phyloP scores from a whole-genome alignment of 2,113 vertebrate genomes.

The Danio rerio region DNA sequence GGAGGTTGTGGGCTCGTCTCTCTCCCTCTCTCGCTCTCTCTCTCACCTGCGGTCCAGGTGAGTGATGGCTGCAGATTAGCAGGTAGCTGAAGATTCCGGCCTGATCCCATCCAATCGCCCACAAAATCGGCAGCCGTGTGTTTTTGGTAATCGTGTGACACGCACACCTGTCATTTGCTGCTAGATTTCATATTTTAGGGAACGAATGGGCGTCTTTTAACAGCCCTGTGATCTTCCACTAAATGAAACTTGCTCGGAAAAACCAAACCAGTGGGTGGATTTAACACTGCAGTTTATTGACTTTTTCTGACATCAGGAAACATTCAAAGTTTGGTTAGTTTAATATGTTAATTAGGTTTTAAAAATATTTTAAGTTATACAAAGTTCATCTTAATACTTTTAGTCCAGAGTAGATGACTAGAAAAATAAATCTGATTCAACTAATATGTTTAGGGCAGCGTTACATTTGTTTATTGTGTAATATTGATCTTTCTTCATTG shows the following conservation, averaged over 20 bases:
- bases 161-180: slow-evolving; percentile 20
- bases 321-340: background rate
- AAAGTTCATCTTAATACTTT: no score
- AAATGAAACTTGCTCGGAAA: slow-evolving; percentile 51
- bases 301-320: background rate
- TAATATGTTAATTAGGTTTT: no score
- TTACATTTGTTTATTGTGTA: no score
- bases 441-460: no score
- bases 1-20: slow-evolving; percentile 57
- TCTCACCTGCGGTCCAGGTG: slow-evolving; percentile 37
- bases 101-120: slow-evolving; percentile 18
- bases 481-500: no score
- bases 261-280: background rate
- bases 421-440: no score
- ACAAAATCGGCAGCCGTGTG: background rate
- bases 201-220: background rate
- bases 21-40: slow-evolving; percentile 11
- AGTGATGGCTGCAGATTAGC: slow-evolving; percentile 45
- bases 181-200: slow-evolving; percentile 32
- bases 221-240: background rate
- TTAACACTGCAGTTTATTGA: background rate
- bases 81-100: slow-evolving; percentile 43
- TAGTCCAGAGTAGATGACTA: no score
- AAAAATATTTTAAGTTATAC: no score
- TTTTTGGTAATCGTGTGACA: slow-evolving; percentile 9